These are phyloP conservation scores for Eumaeus atala DNA, from an alignment of 1,140 invertebrate genomes.

Conservation along the genomic window DNA sequence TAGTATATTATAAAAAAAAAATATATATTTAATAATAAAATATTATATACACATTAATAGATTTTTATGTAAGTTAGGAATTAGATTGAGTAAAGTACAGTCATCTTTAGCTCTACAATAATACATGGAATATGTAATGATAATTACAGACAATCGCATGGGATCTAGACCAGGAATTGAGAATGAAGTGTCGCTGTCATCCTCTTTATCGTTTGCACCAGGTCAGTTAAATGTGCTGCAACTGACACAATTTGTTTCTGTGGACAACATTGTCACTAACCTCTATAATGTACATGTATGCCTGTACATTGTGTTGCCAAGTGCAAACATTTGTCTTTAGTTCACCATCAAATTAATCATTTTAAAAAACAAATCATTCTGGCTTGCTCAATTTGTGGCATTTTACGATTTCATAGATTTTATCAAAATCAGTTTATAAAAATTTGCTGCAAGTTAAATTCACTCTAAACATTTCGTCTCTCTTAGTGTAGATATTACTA, in stretches of 20 bases:
- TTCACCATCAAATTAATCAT: neutral
- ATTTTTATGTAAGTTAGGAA: too few relatives aligned
- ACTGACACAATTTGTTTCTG: constrained; percentile 61
- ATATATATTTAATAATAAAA: too few relatives aligned
- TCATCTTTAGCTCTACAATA: too few relatives aligned
- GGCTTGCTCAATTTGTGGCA: neutral
- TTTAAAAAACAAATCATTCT: constrained; percentile 4
- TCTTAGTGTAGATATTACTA: too few relatives aligned
- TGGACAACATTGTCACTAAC: constrained; percentile 72
- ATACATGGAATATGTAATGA: constrained; percentile 21
- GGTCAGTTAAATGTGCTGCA: constrained; percentile 80
- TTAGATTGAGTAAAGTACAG: too few relatives aligned
- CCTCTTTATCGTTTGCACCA: constrained; percentile 81
- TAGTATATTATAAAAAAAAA: too few relatives aligned
- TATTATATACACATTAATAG: too few relatives aligned
- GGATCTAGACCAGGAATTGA: constrained; percentile 86
- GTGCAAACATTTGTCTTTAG: neutral
- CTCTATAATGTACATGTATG: constrained; percentile 35
- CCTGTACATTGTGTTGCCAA: neutral
- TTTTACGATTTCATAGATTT: neutral
- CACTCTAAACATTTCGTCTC: too few relatives aligned
- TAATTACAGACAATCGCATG: constrained; percentile 79
- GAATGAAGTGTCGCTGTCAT: constrained; percentile 79
- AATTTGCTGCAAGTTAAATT: too few relatives aligned
- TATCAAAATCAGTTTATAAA: too few relatives aligned